Evolutionary conservation across 2,888 invertebrate genomes (phyloP).

Genomic region (Tachystola acroxantha): DNA sequence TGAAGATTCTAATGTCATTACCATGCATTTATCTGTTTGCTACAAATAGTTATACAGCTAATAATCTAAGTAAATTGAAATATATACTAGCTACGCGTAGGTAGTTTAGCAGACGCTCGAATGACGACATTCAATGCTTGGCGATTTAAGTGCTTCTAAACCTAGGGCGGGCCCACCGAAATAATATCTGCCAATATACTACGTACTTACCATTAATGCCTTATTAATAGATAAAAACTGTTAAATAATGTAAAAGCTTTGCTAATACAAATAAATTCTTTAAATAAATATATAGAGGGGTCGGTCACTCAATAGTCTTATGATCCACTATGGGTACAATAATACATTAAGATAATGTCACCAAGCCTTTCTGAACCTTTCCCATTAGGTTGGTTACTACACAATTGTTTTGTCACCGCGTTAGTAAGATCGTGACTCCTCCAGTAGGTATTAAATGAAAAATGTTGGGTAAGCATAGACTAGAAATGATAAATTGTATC

Average conservation of each 20-base stretch:
- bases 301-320: no score
- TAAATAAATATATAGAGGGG: no score
- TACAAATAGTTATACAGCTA: constrained; percentile 55
- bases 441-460: no score
- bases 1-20: constrained; percentile 14
- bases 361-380: no score
- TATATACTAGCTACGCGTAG: constrained; percentile 61
- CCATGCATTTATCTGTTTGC: constrained; percentile 19
- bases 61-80: constrained; percentile 57
- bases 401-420: no score
- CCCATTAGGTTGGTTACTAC: no score
- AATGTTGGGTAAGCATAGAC: background rate
- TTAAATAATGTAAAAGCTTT: no score
- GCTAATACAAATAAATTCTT: no score
- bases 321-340: no score
- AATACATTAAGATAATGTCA: no score
- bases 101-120: constrained; percentile 54
- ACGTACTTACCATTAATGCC: background rate
- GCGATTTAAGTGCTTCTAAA: constrained; percentile 58
- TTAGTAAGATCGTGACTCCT: no score
- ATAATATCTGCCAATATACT: background rate
- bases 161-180: constrained; percentile 30
- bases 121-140: constrained; percentile 49
- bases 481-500: background rate
- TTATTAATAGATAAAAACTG: no score